Evolutionary conservation across 2,797 vertebrate species (phyloP), one percentile per base, ranked within the genome.

Genomic region (Micropoecilia bifurca): DNA sequence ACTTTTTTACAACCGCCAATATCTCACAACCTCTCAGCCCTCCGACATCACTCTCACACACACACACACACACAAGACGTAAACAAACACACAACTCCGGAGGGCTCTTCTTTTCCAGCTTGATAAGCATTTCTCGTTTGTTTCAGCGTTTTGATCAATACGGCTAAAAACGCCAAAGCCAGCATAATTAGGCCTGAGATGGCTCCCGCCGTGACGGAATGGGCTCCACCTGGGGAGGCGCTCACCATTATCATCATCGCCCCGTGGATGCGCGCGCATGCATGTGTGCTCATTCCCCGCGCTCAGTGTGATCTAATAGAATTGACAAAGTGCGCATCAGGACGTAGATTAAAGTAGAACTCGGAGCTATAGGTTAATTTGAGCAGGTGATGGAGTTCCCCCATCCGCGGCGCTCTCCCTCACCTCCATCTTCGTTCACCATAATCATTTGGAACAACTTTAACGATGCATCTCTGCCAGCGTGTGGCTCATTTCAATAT

Each of bases 91-190:
- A 66, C 36, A 82, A 76, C 76, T 89, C 88, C 77, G 75, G 41
- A 86, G 89, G 88, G 89, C 87, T 91, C 83, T 75, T 74, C 89
- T 87, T 84, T 92, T 93, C 85, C 76, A 88, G 89, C 94, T 89
- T 91, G 85, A 93, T 93, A 92, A 92, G 92, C 93, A 91, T 93
- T 93, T 93, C 91, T 94, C 74, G 86, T 92, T 92, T 89, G 90
- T 94, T 92, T 91, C 90, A 92, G 84, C 63, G 28, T 90, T 89
- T 93, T 90, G 88, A 94, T 94, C 92, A 91, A 94, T 94, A 91
- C 83, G 88, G 90, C 92, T 92, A 91, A 91, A 53, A 94, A 93
- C 81, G 76, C 90, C 89, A 94, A 92, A 93, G 82, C 89, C 92
- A 92, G 91, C 90, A 88, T 90, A 93, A 94, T 95, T 92, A 91